phyloP scores from a whole-genome alignment of 2,113 vertebrate species.

The Genyomyrus donnyi region DNA sequence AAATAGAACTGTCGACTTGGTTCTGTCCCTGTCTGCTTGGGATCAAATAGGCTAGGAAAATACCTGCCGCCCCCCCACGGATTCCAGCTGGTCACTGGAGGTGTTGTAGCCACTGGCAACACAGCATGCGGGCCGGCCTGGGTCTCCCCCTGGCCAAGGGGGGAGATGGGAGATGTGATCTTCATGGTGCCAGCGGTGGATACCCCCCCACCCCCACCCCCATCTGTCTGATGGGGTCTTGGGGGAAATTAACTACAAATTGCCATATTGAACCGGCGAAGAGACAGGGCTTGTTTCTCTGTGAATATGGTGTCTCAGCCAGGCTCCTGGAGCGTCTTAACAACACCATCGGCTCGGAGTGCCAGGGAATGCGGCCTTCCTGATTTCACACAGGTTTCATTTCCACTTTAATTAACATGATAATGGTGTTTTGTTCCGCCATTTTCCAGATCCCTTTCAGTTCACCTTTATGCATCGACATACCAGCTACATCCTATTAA shows the following conservation, averaged over 20 bases:
- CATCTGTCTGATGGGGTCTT: not conserved
- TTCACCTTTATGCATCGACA: not conserved
- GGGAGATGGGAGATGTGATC: not conserved
- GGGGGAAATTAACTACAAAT: not conserved
- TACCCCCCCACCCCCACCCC: not conserved
- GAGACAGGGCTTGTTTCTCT: not conserved
- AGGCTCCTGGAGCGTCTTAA: not conserved
- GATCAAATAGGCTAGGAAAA: not conserved
- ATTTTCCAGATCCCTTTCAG: not conserved
- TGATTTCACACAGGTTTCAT: not conserved
- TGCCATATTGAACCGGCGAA: not conserved
- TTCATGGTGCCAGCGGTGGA: not conserved
- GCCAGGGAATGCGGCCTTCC: no score
- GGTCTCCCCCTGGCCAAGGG: not conserved
- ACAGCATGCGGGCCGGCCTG: not conserved
- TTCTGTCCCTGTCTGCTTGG: not conserved
- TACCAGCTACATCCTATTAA: not conserved
- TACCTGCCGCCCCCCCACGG: not conserved
- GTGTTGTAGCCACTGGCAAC: not conserved
- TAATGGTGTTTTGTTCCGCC: not conserved
- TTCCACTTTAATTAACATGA: not conserved
- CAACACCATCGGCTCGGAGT: not conserved
- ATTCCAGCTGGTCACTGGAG: not conserved
- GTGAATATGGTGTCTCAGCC: not conserved
- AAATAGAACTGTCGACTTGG: not conserved